A percentile compares a stretch with the other conserved stretches of the same genome.
Conservation (phyloP, 2,113 vertebrate genomes). For the Hiodon alosoides region DNA sequence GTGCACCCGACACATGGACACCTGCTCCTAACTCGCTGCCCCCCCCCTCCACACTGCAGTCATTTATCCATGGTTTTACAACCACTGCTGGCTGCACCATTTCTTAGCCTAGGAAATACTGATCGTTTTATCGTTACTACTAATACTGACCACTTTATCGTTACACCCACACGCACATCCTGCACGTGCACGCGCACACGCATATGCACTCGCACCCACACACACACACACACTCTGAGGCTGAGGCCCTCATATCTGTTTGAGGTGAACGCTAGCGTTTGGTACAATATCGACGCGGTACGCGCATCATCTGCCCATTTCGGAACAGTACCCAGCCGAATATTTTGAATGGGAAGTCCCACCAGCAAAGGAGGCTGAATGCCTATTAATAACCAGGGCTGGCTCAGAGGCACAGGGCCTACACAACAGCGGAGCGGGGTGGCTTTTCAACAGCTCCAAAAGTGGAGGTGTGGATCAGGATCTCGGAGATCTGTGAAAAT, state of each 20-base stretch:
- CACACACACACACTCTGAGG: not conserved
- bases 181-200: not conserved
- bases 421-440: too few relatives aligned
- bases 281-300: too few relatives aligned
- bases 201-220: not conserved
- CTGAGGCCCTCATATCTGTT: not conserved
- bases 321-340: too few relatives aligned
- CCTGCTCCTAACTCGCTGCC: not conserved
- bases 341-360: too few relatives aligned
- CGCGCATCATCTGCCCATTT: too few relatives aligned
- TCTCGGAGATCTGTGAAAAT: too few relatives aligned
- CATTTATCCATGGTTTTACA: not conserved
- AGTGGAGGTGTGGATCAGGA: too few relatives aligned
- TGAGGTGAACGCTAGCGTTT: not conserved
- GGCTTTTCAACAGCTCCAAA: too few relatives aligned
- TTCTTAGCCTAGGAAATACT: not conserved
- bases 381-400: too few relatives aligned
- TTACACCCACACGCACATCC: not conserved
- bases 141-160: not conserved
- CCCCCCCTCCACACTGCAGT: not conserved
- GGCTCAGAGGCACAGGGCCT: too few relatives aligned
- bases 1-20: not conserved
- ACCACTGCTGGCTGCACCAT: not conserved
- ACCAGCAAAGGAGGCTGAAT: too few relatives aligned
- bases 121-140: not conserved